Evolutionary conservation across 2,888 invertebrate species (phyloP).

Genomic region (Drosophila histrio): DNA sequence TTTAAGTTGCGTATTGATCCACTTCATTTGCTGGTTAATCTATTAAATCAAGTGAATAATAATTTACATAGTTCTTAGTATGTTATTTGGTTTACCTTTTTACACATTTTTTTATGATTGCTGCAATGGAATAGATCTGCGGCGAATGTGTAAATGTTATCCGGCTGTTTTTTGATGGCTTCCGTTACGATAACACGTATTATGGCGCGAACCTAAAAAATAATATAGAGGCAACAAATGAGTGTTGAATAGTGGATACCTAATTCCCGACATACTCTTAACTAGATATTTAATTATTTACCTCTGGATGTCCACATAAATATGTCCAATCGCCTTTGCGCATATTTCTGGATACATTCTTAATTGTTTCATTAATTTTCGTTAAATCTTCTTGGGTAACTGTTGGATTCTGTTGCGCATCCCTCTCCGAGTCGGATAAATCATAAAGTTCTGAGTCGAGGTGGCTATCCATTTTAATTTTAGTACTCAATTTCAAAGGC

Average conservation of each 20-base stretch:
- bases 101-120: slow-evolving; percentile 13
- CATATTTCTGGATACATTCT: slow-evolving; percentile 37
- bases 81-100: slow-evolving; percentile 15
- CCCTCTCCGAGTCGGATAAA: slow-evolving; percentile 3
- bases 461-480: slow-evolving; percentile 26
- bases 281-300: neutral
- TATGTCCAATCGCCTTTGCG: slow-evolving; percentile 58
- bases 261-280: too few species aligned
- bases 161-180: slow-evolving; percentile 26
- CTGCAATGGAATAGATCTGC: slow-evolving; percentile 34
- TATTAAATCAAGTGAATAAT: slow-evolving; percentile 1
- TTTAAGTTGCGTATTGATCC: slow-evolving; percentile 42
- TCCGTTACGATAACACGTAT: slow-evolving; percentile 54
- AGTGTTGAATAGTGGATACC: neutral
- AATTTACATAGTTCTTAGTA: neutral
- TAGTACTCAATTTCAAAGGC: neutral
- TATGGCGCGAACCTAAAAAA: slow-evolving; percentile 46
- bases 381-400: slow-evolving; percentile 8
- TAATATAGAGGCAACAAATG: neutral
- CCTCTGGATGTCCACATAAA: slow-evolving; percentile 53
- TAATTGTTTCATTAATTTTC: slow-evolving; percentile 32
- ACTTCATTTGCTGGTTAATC: slow-evolving; percentile 59
- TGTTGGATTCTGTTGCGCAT: too few species aligned
- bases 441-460: neutral
- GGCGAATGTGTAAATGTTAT: slow-evolving; percentile 35